A percentile compares a stretch with the other conserved stretches of the same genome.
These are phyloP conservation scores for Pachyramphus minor DNA, from an alignment of 2,113 vertebrate genomes.

Conservation along the genomic window DNA sequence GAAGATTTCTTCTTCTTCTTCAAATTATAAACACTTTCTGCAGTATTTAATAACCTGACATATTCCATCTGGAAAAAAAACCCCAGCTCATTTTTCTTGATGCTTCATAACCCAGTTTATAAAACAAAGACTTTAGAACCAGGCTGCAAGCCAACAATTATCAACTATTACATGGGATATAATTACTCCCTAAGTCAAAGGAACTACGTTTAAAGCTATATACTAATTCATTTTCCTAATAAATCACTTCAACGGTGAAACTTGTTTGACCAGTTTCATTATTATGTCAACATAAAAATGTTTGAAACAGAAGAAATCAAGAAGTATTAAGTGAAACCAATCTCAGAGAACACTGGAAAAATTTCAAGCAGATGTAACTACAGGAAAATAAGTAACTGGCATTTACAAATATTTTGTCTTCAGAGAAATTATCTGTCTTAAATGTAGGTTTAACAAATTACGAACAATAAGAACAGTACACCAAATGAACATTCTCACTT, in stretches of 20 bases:
- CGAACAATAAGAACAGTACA: neutral
- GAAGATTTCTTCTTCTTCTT: neutral
- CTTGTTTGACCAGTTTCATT: neutral
- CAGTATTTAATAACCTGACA: neutral
- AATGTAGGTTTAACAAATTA: constrained; percentile 15
- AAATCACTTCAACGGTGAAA: neutral
- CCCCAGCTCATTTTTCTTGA: neutral
- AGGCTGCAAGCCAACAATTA: neutral
- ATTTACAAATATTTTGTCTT: constrained; percentile 25
- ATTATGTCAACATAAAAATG: neutral
- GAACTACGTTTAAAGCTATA: neutral
- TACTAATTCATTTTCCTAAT: neutral
- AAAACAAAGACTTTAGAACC: neutral
- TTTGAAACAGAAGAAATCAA: neutral
- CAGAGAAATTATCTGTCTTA: constrained; percentile 12
- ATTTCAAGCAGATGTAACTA: neutral
- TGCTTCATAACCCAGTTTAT: neutral
- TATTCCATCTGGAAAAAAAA: neutral
- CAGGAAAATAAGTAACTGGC: neutral
- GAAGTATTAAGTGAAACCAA: neutral
- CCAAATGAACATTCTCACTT: neutral
- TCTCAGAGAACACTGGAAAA: neutral
- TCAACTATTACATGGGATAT: neutral
- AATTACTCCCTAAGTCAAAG: neutral
- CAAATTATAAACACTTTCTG: neutral